Percentiles rank a stretch among this genome's conserved stretches.
Evolutionary conservation across 1,140 invertebrate genomes (phyloP).

Genomic region (Nixonia krombeini): DNA sequence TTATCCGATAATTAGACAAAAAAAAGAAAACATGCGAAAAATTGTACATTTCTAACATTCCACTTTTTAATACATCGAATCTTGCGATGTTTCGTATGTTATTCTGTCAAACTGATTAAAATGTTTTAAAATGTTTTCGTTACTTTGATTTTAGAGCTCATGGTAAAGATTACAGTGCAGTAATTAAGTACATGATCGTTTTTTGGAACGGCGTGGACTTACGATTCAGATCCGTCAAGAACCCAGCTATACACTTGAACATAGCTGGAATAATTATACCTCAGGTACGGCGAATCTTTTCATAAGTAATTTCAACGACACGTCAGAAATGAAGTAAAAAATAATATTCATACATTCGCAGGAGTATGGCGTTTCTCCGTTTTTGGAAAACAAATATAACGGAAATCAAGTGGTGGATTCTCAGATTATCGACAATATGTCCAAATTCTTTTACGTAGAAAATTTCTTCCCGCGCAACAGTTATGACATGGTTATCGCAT

Average conservation of each 20-base stretch:
- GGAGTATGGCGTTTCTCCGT: not conserved
- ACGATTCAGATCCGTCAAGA: slow-evolving; percentile 14
- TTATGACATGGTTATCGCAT: slow-evolving; percentile 11
- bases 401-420: not conserved
- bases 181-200: slow-evolving; percentile 12
- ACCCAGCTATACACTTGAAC: slow-evolving; percentile 23
- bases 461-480: not conserved
- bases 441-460: not conserved
- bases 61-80: not conserved
- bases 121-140: not conserved
- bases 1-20: not conserved
- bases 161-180: not conserved
- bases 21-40: too few relatives aligned
- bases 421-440: not conserved
- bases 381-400: not conserved
- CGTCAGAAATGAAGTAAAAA: not conserved
- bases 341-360: slow-evolving; percentile 1
- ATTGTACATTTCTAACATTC: too few relatives aligned
- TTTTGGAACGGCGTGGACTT: slow-evolving; percentile 36
- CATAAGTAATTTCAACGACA: not conserved
- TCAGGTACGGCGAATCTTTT: slow-evolving; percentile 12
- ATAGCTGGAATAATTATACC: slow-evolving; percentile 33
- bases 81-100: not conserved
- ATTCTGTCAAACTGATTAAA: not conserved
- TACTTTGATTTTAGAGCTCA: slow-evolving; percentile 10